phyloP scores from a whole-genome alignment of 2,888 invertebrate species.

The Tupiocoris notatus region DNA sequence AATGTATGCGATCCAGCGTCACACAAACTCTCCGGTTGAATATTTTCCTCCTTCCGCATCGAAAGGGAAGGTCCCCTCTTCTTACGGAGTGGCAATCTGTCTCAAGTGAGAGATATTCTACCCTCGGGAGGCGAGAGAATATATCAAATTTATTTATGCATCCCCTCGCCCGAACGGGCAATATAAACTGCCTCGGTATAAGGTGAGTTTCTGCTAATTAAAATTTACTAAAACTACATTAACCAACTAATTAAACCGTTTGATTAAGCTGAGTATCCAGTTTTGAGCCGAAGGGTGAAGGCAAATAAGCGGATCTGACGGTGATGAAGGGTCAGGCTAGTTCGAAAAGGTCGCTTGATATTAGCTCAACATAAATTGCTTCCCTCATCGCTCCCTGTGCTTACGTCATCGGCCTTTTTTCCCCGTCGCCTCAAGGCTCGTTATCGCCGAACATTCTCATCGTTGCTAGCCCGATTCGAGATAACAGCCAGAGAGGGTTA shows the following conservation, averaged over 20 bases:
- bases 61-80: neutral
- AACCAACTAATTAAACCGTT: slow-evolving; percentile 21
- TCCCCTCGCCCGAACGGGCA: neutral
- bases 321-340: neutral
- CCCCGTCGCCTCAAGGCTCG: neutral
- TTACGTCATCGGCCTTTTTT: neutral
- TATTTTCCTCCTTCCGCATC: neutral
- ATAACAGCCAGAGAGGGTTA: no score
- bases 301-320: neutral
- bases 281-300: neutral
- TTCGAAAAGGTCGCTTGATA: slow-evolving; percentile 6
- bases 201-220: slow-evolving; percentile 1
- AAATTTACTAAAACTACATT: slow-evolving; percentile 22
- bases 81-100: slow-evolving; percentile 5
- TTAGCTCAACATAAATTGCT: slow-evolving; percentile 31
- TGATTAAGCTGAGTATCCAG: slow-evolving; percentile 22
- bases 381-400: neutral
- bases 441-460: no score
- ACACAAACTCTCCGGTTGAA: no score
- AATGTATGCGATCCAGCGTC: slow-evolving; percentile 15
- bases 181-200: neutral
- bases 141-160: slow-evolving; percentile 28
- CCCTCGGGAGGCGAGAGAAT: slow-evolving; percentile 1
- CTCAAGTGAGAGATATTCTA: slow-evolving; percentile 7
- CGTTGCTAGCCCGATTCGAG: no score